Conservation (phyloP, 2,888 invertebrate species). For the Troides oblongomaculatus region DNA sequence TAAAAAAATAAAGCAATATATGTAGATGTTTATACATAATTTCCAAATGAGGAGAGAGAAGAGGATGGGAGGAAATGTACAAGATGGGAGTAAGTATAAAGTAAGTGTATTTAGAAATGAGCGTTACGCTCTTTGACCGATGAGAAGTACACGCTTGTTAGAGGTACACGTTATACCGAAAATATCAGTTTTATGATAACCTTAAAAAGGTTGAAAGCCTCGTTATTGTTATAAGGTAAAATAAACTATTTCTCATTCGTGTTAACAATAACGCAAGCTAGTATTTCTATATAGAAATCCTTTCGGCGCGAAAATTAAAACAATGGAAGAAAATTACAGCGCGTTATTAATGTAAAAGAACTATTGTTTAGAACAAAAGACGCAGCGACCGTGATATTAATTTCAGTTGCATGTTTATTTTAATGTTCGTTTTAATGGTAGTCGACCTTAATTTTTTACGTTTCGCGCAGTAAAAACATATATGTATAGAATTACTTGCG, state of each 20-base stretch:
- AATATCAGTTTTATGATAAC: neutral
- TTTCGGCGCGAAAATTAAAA: conserved; percentile 27
- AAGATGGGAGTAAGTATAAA: too few relatives aligned
- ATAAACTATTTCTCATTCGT: conserved; percentile 18
- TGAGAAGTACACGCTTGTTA: too few relatives aligned
- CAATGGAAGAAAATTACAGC: conserved; percentile 29
- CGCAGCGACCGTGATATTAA: conserved; percentile 29
- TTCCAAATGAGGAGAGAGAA: too few relatives aligned
- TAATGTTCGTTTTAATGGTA: conserved; percentile 26
- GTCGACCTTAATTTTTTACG: conserved; percentile 27
- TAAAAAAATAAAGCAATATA: too few relatives aligned
- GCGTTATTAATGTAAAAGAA: conserved; percentile 31
- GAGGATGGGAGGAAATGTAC: too few relatives aligned
- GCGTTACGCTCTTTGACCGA: too few relatives aligned
- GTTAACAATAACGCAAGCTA: conserved; percentile 15
- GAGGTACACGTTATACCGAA: too few relatives aligned
- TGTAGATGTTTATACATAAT: too few relatives aligned
- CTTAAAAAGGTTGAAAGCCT: neutral
- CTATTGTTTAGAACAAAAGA: conserved; percentile 31
- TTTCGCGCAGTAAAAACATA: conserved; percentile 3
- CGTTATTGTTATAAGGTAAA: conserved; percentile 18
- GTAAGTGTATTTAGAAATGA: too few relatives aligned
- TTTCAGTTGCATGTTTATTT: conserved; percentile 30
- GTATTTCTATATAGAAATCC: conserved; percentile 25
- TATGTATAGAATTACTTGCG: neutral